Conservation (phyloP, 2,113 vertebrate genomes). For the Rhea pennata region DNA sequence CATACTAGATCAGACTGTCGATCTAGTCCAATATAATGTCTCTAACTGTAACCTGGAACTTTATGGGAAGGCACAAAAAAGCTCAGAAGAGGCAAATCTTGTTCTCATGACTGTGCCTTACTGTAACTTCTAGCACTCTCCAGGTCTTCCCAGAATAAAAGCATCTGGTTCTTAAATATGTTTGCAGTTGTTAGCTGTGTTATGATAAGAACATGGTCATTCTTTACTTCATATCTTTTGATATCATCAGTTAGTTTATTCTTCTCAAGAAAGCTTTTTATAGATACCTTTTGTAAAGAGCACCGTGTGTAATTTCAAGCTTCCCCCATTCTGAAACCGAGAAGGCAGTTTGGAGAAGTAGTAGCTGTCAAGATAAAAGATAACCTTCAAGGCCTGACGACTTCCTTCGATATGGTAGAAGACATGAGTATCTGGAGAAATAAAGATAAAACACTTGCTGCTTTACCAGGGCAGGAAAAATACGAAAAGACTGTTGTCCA, state of each 20-base stretch:
- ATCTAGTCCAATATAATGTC: background rate
- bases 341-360: constrained; percentile 95
- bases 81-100: background rate
- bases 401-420: constrained; percentile 95
- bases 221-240: background rate
- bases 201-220: background rate
- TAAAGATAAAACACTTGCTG: constrained; percentile 37
- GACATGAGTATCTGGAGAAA: constrained; percentile 86
- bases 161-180: background rate
- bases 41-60: background rate
- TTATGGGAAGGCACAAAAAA: background rate
- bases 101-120: background rate
- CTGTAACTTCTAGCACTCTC: background rate
- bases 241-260: background rate
- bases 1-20: background rate
- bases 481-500: background rate
- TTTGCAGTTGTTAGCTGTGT: background rate
- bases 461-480: background rate
- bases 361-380: constrained; percentile 92
- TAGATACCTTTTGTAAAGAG: constrained; percentile 91
- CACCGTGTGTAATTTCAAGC: constrained; percentile 90
- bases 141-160: background rate
- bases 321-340: constrained; percentile 90
- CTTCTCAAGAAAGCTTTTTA: constrained; percentile 42
- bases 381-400: constrained; percentile 91